These are phyloP conservation scores for Philopotamus ludificatus DNA, from an alignment of 1,140 invertebrate species.

Conservation along the genomic window DNA sequence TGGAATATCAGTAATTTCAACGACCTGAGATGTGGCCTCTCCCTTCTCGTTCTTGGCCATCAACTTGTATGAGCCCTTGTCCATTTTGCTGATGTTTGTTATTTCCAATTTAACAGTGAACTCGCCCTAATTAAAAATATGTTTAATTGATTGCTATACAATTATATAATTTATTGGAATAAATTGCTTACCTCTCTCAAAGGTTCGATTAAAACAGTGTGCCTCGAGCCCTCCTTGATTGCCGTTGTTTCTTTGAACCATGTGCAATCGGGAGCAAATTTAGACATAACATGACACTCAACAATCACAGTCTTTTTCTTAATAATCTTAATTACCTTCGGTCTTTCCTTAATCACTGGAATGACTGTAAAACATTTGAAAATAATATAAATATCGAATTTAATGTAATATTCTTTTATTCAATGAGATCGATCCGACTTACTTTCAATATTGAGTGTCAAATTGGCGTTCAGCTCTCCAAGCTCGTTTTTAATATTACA, in stretches of 20 bases:
- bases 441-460: slow-evolving; percentile 98
- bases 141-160: no score
- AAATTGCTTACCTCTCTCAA: slow-evolving; percentile 65
- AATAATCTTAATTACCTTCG: slow-evolving; percentile 84
- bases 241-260: slow-evolving; percentile 85
- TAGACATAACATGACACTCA: slow-evolving; percentile 85
- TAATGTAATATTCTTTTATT: not conserved
- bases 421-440: slow-evolving; percentile 55
- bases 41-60: slow-evolving; percentile 92
- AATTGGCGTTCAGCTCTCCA: slow-evolving; percentile 94
- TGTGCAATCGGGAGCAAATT: slow-evolving; percentile 82
- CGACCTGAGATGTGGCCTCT: slow-evolving; percentile 85
- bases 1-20: slow-evolving; percentile 81
- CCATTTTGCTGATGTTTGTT: slow-evolving; percentile 69
- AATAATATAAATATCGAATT: slow-evolving; percentile 5
- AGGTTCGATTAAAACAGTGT: slow-evolving; percentile 74
- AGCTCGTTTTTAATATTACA: slow-evolving; percentile 95
- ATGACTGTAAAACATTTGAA: slow-evolving; percentile 67
- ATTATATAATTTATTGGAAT: slow-evolving; percentile 2
- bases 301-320: slow-evolving; percentile 88
- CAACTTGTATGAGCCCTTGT: slow-evolving; percentile 88
- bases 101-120: slow-evolving; percentile 87
- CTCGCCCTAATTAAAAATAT: slow-evolving; percentile 63
- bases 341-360: slow-evolving; percentile 90
- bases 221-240: slow-evolving; percentile 73